These are phyloP conservation scores for Melanophora roralis DNA, from an alignment of 2,888 invertebrate species.

Conservation along the genomic window DNA sequence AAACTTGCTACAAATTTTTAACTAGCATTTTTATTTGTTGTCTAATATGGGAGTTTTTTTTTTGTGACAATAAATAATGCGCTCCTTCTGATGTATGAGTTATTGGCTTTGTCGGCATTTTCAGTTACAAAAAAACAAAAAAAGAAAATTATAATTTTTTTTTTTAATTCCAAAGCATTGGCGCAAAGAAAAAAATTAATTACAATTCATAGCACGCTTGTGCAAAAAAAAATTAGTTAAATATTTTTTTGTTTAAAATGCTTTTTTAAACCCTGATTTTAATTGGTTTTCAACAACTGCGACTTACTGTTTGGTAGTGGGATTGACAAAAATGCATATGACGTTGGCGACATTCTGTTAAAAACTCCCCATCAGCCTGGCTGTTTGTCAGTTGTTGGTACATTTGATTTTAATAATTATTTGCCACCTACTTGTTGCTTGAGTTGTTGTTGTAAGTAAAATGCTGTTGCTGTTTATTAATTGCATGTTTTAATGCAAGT, in stretches of 20 bases:
- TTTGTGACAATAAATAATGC: slow-evolving; percentile 20
- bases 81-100: slow-evolving; percentile 2
- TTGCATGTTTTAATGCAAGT: not conserved
- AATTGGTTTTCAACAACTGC: slow-evolving; percentile 45
- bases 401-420: slow-evolving; percentile 35
- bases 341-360: slow-evolving; percentile 19
- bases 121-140: not conserved
- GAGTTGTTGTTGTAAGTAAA: slow-evolving; percentile 19
- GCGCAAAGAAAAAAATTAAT: slow-evolving; percentile 22
- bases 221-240: slow-evolving; percentile 24
- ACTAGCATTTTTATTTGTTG: slow-evolving; percentile 17
- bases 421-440: slow-evolving; percentile 41
- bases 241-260: slow-evolving; percentile 25
- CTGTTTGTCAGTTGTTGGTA: not conserved
- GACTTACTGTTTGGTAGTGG: slow-evolving; percentile 13
- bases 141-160: slow-evolving; percentile 6
- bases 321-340: not conserved
- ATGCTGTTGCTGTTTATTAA: not conserved
- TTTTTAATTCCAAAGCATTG: not conserved
- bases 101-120: slow-evolving; percentile 44
- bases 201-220: slow-evolving; percentile 58
- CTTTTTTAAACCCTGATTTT: slow-evolving; percentile 48
- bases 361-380: not conserved
- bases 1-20: slow-evolving; percentile 19
- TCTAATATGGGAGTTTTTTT: not conserved